phyloP scores from a whole-genome alignment of 2,797 vertebrate species.

The Chiloscyllium punctatum region DNA sequence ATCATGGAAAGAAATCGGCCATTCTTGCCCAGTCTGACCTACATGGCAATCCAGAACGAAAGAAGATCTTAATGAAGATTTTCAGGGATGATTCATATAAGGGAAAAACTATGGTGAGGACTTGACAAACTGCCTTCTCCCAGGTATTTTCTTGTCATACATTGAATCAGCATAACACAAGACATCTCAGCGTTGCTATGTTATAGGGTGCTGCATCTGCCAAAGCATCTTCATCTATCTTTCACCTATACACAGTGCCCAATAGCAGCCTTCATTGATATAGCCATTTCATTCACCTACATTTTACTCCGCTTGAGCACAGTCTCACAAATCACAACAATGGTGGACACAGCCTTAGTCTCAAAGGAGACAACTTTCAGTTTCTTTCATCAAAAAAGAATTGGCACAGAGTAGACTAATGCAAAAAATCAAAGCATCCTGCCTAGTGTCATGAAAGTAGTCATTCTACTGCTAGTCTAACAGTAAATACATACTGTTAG shows the following conservation, averaged over 20 bases:
- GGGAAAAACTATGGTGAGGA: not conserved
- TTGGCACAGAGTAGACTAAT: not conserved
- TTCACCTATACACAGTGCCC: not conserved
- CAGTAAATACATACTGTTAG: not conserved
- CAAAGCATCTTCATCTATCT: not conserved
- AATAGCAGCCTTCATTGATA: not conserved
- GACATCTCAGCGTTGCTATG: not conserved
- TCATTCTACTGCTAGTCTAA: not conserved
- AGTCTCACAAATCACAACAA: not conserved
- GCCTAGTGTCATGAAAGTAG: not conserved
- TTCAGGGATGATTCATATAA: not conserved
- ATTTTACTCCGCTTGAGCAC: not conserved
- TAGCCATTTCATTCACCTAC: not conserved
- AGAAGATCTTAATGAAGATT: too few relatives aligned
- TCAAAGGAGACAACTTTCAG: not conserved
- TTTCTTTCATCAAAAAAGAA: not conserved
- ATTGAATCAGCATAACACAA: not conserved
- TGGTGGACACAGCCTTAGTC: not conserved
- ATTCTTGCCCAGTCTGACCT: too few relatives aligned
- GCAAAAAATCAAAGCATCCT: not conserved
- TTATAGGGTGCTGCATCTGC: not conserved
- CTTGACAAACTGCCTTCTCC: not conserved
- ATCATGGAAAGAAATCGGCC: too few relatives aligned
- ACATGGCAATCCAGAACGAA: too few relatives aligned
- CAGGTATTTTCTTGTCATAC: not conserved